Conservation (phyloP, 2,113 vertebrate species). For the Turdus rufiventris region DNA sequence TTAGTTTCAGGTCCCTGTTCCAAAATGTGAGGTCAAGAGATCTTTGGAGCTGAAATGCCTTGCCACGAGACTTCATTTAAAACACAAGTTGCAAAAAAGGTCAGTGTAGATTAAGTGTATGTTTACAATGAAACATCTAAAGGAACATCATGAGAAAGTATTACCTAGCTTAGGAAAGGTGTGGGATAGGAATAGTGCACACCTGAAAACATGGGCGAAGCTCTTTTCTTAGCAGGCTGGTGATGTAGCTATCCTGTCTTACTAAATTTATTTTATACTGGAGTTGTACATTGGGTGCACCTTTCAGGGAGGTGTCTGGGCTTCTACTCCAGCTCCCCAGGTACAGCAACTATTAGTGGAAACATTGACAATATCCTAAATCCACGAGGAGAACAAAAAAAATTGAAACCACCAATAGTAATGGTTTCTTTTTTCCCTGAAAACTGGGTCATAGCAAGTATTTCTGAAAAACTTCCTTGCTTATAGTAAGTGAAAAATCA, state of each 20-base stretch:
- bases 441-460: background rate
- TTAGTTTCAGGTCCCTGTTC: background rate
- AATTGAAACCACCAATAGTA: background rate
- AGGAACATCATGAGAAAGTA: background rate
- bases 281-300: background rate
- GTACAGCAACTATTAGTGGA: background rate
- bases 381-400: background rate
- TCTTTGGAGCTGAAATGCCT: background rate
- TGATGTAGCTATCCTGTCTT: background rate
- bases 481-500: background rate
- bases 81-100: background rate
- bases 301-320: background rate
- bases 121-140: background rate
- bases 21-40: background rate
- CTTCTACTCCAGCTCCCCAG: background rate
- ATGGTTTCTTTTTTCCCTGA: background rate
- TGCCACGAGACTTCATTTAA: background rate
- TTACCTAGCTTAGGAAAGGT: background rate
- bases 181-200: background rate
- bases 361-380: background rate
- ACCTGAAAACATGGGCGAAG: background rate
- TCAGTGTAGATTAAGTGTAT: background rate
- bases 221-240: background rate
- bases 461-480: background rate
- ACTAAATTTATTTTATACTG: background rate